phyloP scores from a whole-genome alignment of 2,113 vertebrate species.

The Regulus satrapa region DNA sequence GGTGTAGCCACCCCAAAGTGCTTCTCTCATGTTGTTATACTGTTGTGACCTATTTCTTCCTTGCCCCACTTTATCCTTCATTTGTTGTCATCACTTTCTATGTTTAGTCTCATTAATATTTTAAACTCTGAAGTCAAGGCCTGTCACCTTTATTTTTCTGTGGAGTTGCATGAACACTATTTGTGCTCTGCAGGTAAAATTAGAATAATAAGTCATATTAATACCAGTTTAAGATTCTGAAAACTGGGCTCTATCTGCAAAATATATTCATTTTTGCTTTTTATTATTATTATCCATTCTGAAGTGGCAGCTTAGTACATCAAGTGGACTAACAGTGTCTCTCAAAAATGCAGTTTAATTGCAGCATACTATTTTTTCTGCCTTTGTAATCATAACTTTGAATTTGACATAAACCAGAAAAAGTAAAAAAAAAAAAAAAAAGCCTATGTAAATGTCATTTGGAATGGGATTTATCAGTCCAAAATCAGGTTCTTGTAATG shows the following conservation, averaged over 20 bases:
- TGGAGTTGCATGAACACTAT: background rate
- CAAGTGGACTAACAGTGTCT: background rate
- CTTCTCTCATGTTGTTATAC: background rate
- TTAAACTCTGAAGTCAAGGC: background rate
- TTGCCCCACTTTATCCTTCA: background rate
- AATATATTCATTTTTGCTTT: background rate
- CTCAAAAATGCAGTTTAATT: conserved; percentile 5
- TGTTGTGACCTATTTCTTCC: background rate
- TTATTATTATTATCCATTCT: conserved; percentile 1
- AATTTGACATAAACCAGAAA: background rate
- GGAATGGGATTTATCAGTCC: background rate
- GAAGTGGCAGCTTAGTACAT: background rate
- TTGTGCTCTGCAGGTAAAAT: background rate
- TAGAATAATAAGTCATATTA: conserved; percentile 33
- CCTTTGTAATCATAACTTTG: background rate
- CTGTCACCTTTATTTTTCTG: background rate
- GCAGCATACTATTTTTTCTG: background rate
- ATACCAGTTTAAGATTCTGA: background rate
- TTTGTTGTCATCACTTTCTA: background rate
- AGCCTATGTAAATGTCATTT: background rate
- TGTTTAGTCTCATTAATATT: conserved; percentile 9
- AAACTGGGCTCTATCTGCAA: background rate
- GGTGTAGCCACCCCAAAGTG: background rate
- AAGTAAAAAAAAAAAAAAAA: background rate
- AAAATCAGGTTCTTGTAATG: background rate